phyloP scores from a whole-genome alignment of 2,113 vertebrate species.

The Theristicus caerulescens region DNA sequence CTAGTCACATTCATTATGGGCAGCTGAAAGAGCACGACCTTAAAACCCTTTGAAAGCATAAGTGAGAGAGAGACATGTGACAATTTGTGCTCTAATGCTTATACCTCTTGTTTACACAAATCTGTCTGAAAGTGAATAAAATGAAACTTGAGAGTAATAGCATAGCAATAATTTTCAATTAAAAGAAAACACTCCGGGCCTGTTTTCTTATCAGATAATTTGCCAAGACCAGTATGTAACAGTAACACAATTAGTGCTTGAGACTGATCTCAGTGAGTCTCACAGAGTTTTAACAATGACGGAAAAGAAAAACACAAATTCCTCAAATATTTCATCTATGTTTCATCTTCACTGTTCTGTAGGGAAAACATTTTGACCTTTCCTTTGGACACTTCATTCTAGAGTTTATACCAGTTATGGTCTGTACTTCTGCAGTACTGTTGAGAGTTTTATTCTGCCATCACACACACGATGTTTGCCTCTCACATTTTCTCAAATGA shows the following conservation, averaged over 20 bases:
- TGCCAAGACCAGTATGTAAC: conserved; percentile 7
- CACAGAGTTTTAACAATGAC: not conserved
- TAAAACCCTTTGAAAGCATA: not conserved
- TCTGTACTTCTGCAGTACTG: not conserved
- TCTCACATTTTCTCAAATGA: not conserved
- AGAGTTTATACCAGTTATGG: not conserved
- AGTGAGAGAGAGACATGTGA: not conserved
- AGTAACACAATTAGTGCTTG: not conserved
- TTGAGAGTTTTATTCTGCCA: not conserved
- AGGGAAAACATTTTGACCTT: conserved; percentile 22
- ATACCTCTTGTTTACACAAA: conserved; percentile 14
- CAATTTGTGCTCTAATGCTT: not conserved
- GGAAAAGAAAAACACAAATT: not conserved
- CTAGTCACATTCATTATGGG: not conserved
- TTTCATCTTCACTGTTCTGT: not conserved
- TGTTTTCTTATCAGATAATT: conserved; percentile 17
- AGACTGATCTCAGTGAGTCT: not conserved
- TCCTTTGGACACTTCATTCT: not conserved
- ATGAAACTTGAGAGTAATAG: conserved; percentile 13
- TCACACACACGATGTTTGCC: not conserved
- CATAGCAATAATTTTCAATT: conserved; percentile 7
- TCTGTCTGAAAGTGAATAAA: conserved; percentile 38
- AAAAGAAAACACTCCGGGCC: not conserved
- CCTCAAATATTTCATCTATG: not conserved
- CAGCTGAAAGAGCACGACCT: not conserved